Conservation (phyloP, 2,113 vertebrate species). For the Mus musculus region DNA sequence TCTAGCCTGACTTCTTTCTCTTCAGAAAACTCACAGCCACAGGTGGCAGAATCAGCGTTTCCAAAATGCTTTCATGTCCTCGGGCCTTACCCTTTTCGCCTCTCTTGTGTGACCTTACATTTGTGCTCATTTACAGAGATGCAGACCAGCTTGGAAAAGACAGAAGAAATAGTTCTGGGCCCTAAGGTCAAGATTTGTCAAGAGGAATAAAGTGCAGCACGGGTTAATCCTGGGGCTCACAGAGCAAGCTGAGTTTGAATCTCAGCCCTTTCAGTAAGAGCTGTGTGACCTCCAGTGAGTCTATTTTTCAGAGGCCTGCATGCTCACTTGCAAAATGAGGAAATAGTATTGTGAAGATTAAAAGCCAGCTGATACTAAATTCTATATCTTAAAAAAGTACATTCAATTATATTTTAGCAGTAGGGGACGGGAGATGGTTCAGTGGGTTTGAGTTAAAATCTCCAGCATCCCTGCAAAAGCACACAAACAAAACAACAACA, state of each 20-base stretch:
- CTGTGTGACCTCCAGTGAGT: background rate
- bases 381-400: slow-evolving; percentile 38
- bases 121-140: background rate
- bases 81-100: background rate
- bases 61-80: background rate
- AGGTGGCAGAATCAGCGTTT: background rate
- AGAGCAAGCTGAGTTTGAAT: background rate
- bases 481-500: background rate
- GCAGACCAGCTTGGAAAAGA: background rate
- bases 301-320: background rate
- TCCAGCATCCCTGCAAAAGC: background rate
- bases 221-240: background rate
- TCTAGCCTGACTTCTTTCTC: background rate
- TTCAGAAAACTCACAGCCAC: background rate
- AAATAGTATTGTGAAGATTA: slow-evolving; percentile 31
- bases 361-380: slow-evolving; percentile 29
- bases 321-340: slow-evolving; percentile 18
- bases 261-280: background rate
- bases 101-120: background rate
- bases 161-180: background rate
- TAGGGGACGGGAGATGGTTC: background rate
- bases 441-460: background rate
- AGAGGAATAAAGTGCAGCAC: background rate
- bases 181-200: background rate
- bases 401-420: slow-evolving; percentile 10